Evolutionary conservation across 2,797 vertebrate species (phyloP).

Genomic region (Pempheris klunzingeri): DNA sequence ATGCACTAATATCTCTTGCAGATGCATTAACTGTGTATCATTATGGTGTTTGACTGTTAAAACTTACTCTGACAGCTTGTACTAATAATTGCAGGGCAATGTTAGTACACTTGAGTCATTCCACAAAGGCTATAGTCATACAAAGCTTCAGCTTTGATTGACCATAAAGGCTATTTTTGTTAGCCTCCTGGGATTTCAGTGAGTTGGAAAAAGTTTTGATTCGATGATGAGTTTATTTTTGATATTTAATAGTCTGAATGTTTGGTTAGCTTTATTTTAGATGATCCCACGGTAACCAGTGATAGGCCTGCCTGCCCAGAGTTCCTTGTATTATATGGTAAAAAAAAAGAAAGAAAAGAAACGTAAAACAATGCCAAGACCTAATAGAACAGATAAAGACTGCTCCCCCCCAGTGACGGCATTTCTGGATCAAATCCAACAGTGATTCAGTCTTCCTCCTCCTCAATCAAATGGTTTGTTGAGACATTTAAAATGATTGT

Average conservation of each 20-base stretch:
- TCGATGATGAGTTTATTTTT: constrained; percentile 11
- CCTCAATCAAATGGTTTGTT: constrained; percentile 22
- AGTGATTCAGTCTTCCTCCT: constrained; percentile 18
- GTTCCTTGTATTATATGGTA: not conserved
- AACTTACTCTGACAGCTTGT: too few species aligned
- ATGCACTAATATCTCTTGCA: constrained; percentile 13
- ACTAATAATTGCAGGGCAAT: too few species aligned
- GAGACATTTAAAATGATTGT: constrained; percentile 22
- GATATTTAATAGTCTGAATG: not conserved
- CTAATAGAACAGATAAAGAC: not conserved
- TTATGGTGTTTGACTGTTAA: constrained; percentile 21
- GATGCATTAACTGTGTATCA: constrained; percentile 12
- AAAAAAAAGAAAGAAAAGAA: constrained; percentile 15
- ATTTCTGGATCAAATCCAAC: constrained; percentile 11
- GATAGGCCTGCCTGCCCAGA: not conserved
- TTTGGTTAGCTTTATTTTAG: constrained; percentile 15
- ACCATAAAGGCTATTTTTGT: not conserved
- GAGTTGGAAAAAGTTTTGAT: not conserved
- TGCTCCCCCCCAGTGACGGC: not conserved
- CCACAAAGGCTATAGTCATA: not conserved
- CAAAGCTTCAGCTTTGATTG: constrained; percentile 7
- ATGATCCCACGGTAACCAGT: not conserved
- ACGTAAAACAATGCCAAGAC: not conserved
- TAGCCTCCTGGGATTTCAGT: not conserved
- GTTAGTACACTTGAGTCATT: not conserved